phyloP scores from a whole-genome alignment of 2,888 invertebrate genomes.

The Apamea epomidion region DNA sequence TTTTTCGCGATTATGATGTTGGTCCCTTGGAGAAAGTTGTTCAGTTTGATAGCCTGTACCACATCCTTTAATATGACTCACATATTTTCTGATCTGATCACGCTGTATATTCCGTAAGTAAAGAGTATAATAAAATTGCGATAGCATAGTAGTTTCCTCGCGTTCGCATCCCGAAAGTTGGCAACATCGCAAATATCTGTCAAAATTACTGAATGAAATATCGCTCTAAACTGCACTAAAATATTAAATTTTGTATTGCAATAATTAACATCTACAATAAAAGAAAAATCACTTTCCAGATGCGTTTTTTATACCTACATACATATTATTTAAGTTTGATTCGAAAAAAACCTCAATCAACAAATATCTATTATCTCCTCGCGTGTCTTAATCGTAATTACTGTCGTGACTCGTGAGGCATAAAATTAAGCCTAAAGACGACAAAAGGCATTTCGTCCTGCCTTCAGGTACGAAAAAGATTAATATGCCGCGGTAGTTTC shows the following conservation, averaged over 20 bases:
- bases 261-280: background rate
- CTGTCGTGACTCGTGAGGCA: background rate
- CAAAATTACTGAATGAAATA: background rate
- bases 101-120: too few relatives aligned
- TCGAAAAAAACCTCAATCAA: background rate
- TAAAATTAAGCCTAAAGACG: conserved; percentile 24
- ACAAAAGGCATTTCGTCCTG: conserved; percentile 30
- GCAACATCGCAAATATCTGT: background rate
- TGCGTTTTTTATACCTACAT: background rate
- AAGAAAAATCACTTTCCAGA: background rate
- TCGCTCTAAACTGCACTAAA: background rate
- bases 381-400: conserved; percentile 19
- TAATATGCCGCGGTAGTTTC: conserved; percentile 46
- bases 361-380: background rate
- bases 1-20: background rate
- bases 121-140: background rate
- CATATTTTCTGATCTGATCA: too few relatives aligned
- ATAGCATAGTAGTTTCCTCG: background rate
- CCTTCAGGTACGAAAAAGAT: conserved; percentile 38
- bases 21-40: background rate
- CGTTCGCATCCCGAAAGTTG: too few relatives aligned
- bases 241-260: background rate
- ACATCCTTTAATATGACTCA: too few relatives aligned
- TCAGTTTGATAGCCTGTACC: background rate
- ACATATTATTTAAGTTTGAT: background rate